Percentiles rank a stretch among this genome's conserved stretches.
Conservation (phyloP, 1,140 invertebrate genomes). For the Hylaeus anthracinus region DNA sequence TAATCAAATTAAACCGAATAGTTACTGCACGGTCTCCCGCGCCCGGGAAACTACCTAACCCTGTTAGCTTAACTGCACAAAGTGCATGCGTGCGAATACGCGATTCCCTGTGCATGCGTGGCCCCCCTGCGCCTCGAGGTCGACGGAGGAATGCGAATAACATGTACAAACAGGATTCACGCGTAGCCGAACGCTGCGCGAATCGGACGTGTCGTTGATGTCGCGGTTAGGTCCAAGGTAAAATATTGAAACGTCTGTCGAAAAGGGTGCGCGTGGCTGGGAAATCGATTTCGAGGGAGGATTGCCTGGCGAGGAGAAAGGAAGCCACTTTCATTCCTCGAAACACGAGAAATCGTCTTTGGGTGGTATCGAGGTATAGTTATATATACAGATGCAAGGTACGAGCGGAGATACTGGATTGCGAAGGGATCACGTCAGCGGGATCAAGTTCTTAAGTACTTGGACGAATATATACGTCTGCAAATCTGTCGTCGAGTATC, state of each 20-base stretch:
- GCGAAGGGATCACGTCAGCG: too few relatives aligned
- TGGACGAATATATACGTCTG: too few relatives aligned
- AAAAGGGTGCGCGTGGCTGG: not conserved
- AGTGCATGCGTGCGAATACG: constrained; percentile 63
- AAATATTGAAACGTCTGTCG: constrained; percentile 36
- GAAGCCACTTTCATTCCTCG: constrained; percentile 7
- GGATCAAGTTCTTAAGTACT: too few relatives aligned
- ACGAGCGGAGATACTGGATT: too few relatives aligned
- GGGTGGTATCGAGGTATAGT: too few relatives aligned
- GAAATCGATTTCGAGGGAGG: constrained; percentile 13
- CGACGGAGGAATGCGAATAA: not conserved
- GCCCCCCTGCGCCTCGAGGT: not conserved
- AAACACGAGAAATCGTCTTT: not conserved
- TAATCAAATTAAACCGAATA: constrained; percentile 74
- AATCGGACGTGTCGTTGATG: constrained; percentile 11
- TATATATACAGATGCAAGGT: too few relatives aligned
- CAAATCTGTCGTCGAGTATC: too few relatives aligned
- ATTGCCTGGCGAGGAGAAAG: not conserved
- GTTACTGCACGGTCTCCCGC: constrained; percentile 67
- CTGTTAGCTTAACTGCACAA: constrained; percentile 65
- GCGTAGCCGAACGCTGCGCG: constrained; percentile 2
- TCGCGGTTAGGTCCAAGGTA: not conserved
- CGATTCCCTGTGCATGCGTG: not conserved
- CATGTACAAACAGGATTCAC: constrained; percentile 21
- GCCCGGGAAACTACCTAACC: constrained; percentile 58